Evolutionary conservation across 1,140 invertebrate genomes (phyloP).

Genomic region (Bombus cullumanus): DNA sequence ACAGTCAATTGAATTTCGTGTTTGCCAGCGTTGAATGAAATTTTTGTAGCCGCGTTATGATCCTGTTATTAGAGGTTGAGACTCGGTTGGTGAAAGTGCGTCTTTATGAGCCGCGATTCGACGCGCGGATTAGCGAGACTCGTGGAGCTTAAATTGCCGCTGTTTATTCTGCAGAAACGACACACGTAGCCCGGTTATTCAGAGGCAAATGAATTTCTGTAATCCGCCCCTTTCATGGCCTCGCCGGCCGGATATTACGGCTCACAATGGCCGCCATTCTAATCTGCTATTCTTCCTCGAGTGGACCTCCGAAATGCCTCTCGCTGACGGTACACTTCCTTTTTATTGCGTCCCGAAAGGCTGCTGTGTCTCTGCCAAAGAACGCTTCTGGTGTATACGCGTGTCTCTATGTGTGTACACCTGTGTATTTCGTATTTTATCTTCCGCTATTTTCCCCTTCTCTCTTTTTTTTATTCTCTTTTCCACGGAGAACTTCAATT

Average conservation of each 20-base stretch:
- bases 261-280: slow-evolving; percentile 56
- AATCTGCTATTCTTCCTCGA: slow-evolving; percentile 59
- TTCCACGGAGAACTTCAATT: background rate
- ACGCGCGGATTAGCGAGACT: slow-evolving; percentile 11
- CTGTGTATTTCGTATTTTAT: background rate
- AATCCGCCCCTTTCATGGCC: slow-evolving; percentile 59
- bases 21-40: background rate
- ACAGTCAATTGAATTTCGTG: background rate
- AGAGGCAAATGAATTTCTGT: slow-evolving; percentile 64
- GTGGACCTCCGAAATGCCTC: slow-evolving; percentile 39
- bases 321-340: slow-evolving; percentile 44
- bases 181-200: slow-evolving; percentile 54
- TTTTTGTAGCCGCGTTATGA: background rate
- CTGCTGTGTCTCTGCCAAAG: background rate
- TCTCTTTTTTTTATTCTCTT: too few relatives aligned
- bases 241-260: slow-evolving; percentile 54
- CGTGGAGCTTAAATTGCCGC: background rate
- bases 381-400: too few relatives aligned
- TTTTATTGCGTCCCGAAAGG: slow-evolving; percentile 21
- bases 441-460: background rate
- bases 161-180: slow-evolving; percentile 43
- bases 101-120: background rate
- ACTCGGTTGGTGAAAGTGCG: too few relatives aligned
- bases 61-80: background rate
- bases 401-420: background rate